Base-by-base conservation (phyloP, 2,888 invertebrate species). In the Gymnocheta viridis region DNA sequence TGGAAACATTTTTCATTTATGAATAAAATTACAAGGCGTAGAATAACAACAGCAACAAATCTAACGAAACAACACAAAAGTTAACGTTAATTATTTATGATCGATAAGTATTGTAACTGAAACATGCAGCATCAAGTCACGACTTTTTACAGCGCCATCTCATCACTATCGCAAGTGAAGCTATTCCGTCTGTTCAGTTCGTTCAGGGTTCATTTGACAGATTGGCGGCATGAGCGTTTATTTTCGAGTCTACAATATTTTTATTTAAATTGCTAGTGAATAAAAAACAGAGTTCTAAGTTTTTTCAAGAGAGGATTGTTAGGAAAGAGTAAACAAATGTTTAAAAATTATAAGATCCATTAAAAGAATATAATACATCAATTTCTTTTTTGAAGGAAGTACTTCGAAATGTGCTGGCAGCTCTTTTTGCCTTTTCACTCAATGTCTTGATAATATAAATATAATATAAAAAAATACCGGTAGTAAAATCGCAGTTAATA, bases 91-190 rank as follows among this genome's bases (percentile, higher is more conserved):
- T 84, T 77, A 84, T 84, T 81, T 80, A 81, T 73, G 72, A 64
- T 22, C 47, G 72, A 73, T 80, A 84, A 76, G 60, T 67, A 67
- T 77, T 80, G 32, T 60, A 78, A 74, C 49, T 51, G 72, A 84
- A 86, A 82, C 81, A 81, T 84, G 80, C 80, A 81, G 60, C 80
- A 81, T 67, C 73, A 62, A 81, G 77, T 84, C 84, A 81, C 80
- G 84, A 84, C n/a, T 77, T 73, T 81, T 56, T 56, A 60, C 80
- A 84, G 80, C 77, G 80, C 77, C 84, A 81, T 81, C 72, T 73
- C 77, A 84, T 80, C 80, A 49, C 72, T 64, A 81, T 41, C 67
- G 38, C 44, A 22, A 80, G 38, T 22, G 62, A 67, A 70, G 64
- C 41, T 32, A 56, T 54, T 47, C 44, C 32, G 14, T 32, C n/a